Base-by-base conservation (phyloP, 2,888 invertebrate species). In the Diaphora mendica region DNA sequence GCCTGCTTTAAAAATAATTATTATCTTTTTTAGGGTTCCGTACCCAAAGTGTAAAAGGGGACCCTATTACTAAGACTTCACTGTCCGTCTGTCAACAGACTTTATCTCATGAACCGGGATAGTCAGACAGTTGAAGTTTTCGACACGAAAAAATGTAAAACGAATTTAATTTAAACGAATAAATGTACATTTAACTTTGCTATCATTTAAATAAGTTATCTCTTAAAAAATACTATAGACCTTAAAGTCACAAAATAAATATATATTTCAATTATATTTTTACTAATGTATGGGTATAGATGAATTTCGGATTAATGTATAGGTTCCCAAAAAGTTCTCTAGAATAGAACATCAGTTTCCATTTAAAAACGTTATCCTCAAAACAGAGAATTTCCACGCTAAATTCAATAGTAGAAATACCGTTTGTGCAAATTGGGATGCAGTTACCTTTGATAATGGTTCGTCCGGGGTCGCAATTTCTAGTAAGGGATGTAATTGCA, bases 401-500 rank as follows among this genome's bases (percentile, higher is more conserved):
- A 84, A 87, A 90, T 89, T 87, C 86, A 84, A 84, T 87, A 82
- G 84, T 78, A 72, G 77, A 78, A 82, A 86, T 84, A 86, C 83
- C 85, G 87, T 82, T 84, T 82, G 87, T 82, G 85, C 83, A 86
- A 88, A 88, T 90, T 89, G 86, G 82, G 20, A 3, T 62, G 44
- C 42, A 68, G 59, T 85, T 82, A 80, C 80, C 85, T 84, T 83
- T 85, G 84, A 87, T 86, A 88, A 88, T 86, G 83, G 84, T 85
- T 85, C 87, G 85, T 85, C 87, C 88, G 86, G 76, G 73, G 71
- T 75, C 71, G 71, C 84, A 77, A 87, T 82, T 73, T 66, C 73
- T 83, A 74, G 87, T 82, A 82, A 82, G 81, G 78, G 82, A 78
- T 79, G 85, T 92, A 92, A 92, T 92, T 92, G 90, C 91, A 89